Base-by-base conservation (phyloP, 2,888 invertebrate genomes). In the Vanessa cardui region DNA sequence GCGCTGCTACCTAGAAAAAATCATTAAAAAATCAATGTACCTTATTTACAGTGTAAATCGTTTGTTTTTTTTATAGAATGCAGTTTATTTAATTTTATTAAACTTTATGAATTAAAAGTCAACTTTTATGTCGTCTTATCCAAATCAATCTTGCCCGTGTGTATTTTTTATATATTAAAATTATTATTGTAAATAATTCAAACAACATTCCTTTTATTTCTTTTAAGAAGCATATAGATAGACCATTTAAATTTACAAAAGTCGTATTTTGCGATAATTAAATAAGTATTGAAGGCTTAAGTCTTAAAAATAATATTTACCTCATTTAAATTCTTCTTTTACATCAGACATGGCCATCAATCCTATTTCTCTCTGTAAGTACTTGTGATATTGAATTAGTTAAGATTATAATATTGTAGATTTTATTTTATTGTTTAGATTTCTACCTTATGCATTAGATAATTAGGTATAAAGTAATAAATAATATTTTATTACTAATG, bases 311-410 rank as follows among this genome's bases (percentile, higher is more conserved):
- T 33, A 8, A 33, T 9, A 12, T 39, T 12, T 39, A 15, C 21
- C 8, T n/a, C 12, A 56, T 8, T 39, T 39, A 18, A 54, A 33
- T 31, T 39, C n/a, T 56, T 56, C 18, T 26, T 31, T 8, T 31
- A 54, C 54, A 2, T 7, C 26, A 31, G 7, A 31, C 26, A 31
- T 54, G 16, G 31, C 26, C 31, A 33, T n/a, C 2, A 7, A 31
- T 33, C 26, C n/a, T 33, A 54, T 54, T 54, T 54, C n/a, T 54
- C 31, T 31, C 54, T 33, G n/a, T 54, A n/a, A 39, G n/a, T 16
- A 56, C 56, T 39, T 56, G 56, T 54, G 54, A 54, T 54, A 54
- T 54, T 54, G 33, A 31, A 33, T 54, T 54, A 31, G 54, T 31
- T 54, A 54, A 26, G 50, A 50, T 50, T 50, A 50, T 50, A 12